phyloP scores from a whole-genome alignment of 2,888 invertebrate genomes.

The Eristalis tenax region DNA sequence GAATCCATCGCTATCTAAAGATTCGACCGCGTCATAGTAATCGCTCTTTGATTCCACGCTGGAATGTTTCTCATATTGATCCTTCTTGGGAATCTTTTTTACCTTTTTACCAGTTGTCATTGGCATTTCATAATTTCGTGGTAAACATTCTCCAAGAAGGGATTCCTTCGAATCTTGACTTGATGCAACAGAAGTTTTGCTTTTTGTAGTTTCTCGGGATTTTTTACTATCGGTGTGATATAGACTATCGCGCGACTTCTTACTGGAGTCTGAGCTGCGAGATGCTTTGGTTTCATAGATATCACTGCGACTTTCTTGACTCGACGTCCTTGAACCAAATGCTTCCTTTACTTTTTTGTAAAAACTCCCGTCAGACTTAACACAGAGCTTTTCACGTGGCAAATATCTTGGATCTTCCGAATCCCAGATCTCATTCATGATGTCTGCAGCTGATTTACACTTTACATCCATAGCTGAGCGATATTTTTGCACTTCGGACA shows the following conservation, averaged over 20 bases:
- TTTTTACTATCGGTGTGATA: constrained; percentile 86
- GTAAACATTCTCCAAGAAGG: constrained; percentile 78
- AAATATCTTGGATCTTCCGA: constrained; percentile 89
- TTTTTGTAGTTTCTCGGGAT: constrained; percentile 85
- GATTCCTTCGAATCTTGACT: constrained; percentile 87
- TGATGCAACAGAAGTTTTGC: constrained; percentile 84
- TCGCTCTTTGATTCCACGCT: constrained; percentile 88
- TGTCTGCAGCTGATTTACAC: constrained; percentile 86
- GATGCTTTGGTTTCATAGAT: constrained; percentile 86
- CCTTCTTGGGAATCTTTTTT: constrained; percentile 78
- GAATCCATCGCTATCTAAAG: constrained; percentile 75
- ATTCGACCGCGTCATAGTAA: constrained; percentile 85
- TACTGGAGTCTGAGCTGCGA: constrained; percentile 86
- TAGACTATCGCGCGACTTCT: constrained; percentile 85
- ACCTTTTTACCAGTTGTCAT: constrained; percentile 81
- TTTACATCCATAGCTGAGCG: constrained; percentile 84
- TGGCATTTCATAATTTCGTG: constrained; percentile 82
- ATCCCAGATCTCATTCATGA: constrained; percentile 89
- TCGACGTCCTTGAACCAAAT: constrained; percentile 86
- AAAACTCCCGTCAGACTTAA: constrained; percentile 88
- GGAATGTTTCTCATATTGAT: constrained; percentile 84
- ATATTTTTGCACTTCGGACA: constrained; percentile 83
- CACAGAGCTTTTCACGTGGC: constrained; percentile 87
- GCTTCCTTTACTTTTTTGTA: constrained; percentile 87
- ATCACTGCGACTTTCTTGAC: constrained; percentile 87